Evolutionary conservation across 2,888 invertebrate species (phyloP).

Genomic region (Acrobeloides nanus): DNA sequence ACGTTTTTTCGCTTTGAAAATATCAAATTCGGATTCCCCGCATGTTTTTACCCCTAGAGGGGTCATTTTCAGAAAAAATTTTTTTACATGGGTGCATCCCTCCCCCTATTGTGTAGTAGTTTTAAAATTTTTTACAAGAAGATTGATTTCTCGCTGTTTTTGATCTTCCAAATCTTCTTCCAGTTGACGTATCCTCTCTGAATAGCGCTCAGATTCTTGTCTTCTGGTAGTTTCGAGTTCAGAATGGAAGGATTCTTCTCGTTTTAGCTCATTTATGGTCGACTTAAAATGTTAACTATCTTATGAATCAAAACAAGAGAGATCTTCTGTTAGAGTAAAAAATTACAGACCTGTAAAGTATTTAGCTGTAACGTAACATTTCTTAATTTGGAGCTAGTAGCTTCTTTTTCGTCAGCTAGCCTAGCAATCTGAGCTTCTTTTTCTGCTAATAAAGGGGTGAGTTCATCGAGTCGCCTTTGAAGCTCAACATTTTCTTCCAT

Average conservation of each 20-base stretch:
- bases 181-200: constrained; percentile 12
- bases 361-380: constrained; percentile 9
- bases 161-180: constrained; percentile 7
- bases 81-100: too few species aligned
- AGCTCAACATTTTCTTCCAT: constrained; percentile 31
- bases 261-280: constrained; percentile 13
- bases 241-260: constrained; percentile 21
- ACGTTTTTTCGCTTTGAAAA: too few species aligned
- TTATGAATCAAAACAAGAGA: not conserved
- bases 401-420: constrained; percentile 23
- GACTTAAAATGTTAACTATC: not conserved
- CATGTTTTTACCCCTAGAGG: too few species aligned
- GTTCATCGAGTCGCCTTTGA: constrained; percentile 30
- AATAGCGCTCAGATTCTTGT: constrained; percentile 15
- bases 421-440: constrained; percentile 29
- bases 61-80: too few species aligned
- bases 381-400: constrained; percentile 7
- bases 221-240: constrained; percentile 18
- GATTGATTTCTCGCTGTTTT: not conserved
- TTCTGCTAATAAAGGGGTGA: constrained; percentile 32
- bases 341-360: constrained; percentile 10
- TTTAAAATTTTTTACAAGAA: constrained; percentile 3
- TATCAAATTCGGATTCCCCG: too few species aligned
- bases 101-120: not conserved
- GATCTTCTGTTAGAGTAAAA: too few species aligned